Conservation (phyloP, 1,140 invertebrate genomes). For the Oreohelix idahoensis region DNA sequence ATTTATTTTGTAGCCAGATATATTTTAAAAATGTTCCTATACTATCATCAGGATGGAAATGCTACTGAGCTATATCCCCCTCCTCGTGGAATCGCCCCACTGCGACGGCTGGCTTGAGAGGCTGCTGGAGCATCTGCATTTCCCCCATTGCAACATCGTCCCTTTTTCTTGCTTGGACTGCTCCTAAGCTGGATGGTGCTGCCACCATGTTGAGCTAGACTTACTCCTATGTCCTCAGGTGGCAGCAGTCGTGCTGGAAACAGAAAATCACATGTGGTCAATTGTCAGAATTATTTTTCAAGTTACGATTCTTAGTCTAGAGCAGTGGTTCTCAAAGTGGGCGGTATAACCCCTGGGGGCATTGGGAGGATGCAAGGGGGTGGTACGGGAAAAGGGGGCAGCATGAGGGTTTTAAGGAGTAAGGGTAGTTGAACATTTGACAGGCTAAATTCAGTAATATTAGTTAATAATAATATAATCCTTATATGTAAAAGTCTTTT, state of each 20-base stretch:
- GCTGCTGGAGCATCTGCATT: background rate
- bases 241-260: constrained; percentile 29
- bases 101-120: background rate
- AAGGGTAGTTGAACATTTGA: too few relatives aligned
- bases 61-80: background rate
- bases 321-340: too few relatives aligned
- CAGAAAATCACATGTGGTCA: background rate
- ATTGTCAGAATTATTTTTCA: too few relatives aligned
- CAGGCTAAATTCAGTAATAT: too few relatives aligned
- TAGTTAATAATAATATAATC: too few relatives aligned
- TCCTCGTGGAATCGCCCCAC: background rate
- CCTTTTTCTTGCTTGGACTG: background rate
- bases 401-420: too few relatives aligned
- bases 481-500: too few relatives aligned
- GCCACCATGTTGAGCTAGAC: background rate
- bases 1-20: background rate
- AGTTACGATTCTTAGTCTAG: too few relatives aligned
- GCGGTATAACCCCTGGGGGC: too few relatives aligned
- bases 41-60: constrained; percentile 18
- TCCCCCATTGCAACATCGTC: constrained; percentile 20
- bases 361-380: too few relatives aligned
- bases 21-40: background rate
- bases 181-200: constrained; percentile 15
- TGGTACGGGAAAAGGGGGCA: too few relatives aligned
- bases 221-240: constrained; percentile 5